These are phyloP conservation scores for Megalops atlanticus DNA, from an alignment of 2,113 vertebrate genomes.

Conservation along the genomic window DNA sequence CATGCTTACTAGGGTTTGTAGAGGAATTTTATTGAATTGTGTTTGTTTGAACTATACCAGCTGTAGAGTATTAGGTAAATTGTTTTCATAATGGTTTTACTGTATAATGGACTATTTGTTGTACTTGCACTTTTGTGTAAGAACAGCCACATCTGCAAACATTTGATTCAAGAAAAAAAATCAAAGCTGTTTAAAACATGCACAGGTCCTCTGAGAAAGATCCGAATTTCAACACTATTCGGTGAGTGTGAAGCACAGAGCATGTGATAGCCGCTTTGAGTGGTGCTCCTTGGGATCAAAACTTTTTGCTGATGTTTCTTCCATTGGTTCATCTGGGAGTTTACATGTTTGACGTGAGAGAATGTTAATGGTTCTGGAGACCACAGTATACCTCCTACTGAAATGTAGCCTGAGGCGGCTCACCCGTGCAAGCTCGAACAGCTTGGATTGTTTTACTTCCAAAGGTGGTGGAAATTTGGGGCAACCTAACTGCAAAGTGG, in stretches of 20 bases:
- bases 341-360: neutral
- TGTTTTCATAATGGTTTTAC: constrained; percentile 6
- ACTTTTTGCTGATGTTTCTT: neutral
- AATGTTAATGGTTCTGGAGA: neutral
- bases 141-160: neutral
- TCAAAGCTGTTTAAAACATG: neutral
- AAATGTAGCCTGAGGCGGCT: neutral
- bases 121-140: neutral
- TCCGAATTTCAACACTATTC: neutral
- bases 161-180: neutral
- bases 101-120: neutral
- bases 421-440: neutral
- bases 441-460: neutral
- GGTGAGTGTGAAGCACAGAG: neutral
- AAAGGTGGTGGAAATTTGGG: neutral
- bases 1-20: no score
- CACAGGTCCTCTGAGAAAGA: neutral
- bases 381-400: neutral
- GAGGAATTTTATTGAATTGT: neutral
- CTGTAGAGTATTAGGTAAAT: neutral
- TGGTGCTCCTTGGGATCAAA: neutral
- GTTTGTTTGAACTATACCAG: neutral
- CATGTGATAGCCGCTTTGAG: neutral
- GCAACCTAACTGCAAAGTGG: neutral
- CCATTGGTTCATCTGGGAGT: neutral